Base-by-base conservation (phyloP, 1,140 invertebrate genomes). In the Zaprionus camerounensis region DNA sequence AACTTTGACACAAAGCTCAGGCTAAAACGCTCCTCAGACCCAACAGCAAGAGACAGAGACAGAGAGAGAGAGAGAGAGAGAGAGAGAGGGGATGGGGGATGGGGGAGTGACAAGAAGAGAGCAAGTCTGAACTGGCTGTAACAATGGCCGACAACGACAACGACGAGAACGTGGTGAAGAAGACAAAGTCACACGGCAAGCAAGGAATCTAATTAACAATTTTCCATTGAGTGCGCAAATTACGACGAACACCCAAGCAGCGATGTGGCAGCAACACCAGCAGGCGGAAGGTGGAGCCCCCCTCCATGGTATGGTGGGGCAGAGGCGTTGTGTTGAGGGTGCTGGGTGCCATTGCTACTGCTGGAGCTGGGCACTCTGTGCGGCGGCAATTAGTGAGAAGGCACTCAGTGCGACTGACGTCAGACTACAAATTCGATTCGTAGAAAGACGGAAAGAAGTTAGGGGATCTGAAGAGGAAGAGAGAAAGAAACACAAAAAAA, bases 181-280 rank as follows among this genome's bases (percentile, higher is more conserved):
- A 65, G 72, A 76, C 68, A 65, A 82, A 88, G 83, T 87, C 83
- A 82, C 80, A 88, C 84, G 78, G 87, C 84, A 87, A 81, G 71
- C 81, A 84, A 90, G 85, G 86, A 90, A 90, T 90, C 85, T 90
- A 90, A 90, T 90, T 90, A 90, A 90, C 85, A 90, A 90, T 90
- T 90, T 90, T 90, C 81, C 85, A 90, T 90, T 90, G 86, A 90
- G 81, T 87, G 84, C 85, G 84, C 84, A 87, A 87, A 87, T 87
- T 87, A 87, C 84, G 85, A 81, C 36, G 58, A 76, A 76, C 68
- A 76, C 73, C 69, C 72, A 82, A 46, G 41, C 41, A 7, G n/a
- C n/a, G 41, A 46, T 17, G n/a, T 46, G 41, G 41, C 41, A 46
- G 41, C 41, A 46, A 83, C 64, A 68, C 76, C 36, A 70, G 59